Evolutionary conservation across 2,888 invertebrate species (phyloP), one percentile per base, ranked within the genome.

Genomic region (Griposia aprilina): DNA sequence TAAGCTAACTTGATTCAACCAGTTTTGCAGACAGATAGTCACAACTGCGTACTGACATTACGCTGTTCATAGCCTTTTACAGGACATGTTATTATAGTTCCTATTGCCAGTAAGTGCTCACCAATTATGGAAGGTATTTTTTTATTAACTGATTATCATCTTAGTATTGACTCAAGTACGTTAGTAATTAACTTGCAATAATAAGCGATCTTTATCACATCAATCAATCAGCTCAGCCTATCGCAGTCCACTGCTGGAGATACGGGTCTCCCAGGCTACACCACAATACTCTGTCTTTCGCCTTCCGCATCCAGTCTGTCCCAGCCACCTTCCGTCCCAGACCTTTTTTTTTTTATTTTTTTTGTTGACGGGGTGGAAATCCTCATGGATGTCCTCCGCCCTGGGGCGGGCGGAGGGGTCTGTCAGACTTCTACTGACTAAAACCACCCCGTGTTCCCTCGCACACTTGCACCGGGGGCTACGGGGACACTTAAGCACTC

Each of bases 91-190:
- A 57, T 45, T 81, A 81, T 26, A 81, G 72, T 59, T 50, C 17
- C 50, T 20, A 60, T n/a, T 20, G 20, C 30, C 48, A 23, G 30
- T 79, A 50, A 26, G 10, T 48, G 62, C 30, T 23, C 23, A 30
- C 65, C 55, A 82, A 69, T 69, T 82, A 76, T 4, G 30, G 76
- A 55, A 26, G 26, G 20, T 50, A 63, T 41, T 77, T 69, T 4
- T 30, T 77, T 23, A 45, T 30, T 50, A 76, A 60, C 36, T 66
- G 20, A 36, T 52, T 45, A 65, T 63, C 15, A 52, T 66, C 15
- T 41, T 23, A 26, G 26, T 62, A 30, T 20, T 45, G n/a, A 57
- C 57, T 20, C 15, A 68, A 62, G 52, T 77, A 11, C 55, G 8
- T 11, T 62, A 55, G 52, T 77, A 11, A 48, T 10, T 62, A 26